Evolutionary conservation across 2,888 invertebrate genomes (phyloP), one percentile per base, ranked within the genome.

Genomic region (Pyrrhia umbra): DNA sequence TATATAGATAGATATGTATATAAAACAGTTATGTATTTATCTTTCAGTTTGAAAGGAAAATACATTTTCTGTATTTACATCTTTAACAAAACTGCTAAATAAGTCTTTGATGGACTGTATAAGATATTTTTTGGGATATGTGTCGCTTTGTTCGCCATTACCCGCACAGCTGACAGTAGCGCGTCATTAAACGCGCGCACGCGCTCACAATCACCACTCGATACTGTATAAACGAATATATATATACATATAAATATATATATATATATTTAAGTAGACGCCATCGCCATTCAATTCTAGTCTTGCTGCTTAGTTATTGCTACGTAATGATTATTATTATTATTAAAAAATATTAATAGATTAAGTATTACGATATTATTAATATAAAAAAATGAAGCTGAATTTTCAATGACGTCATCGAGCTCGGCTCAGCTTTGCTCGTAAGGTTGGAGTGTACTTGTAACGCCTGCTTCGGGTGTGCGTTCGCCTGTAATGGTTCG

Each of bases 271-370:
- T 88, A 86, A 81, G 87, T 92, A 92, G 92, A 88, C 87, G 92
- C 92, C 92, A 92, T 92, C 88, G 93, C 93, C 92, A 93, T 93
- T 86, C 87, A 85, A 90, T 85, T 94, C 93, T 94, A 94, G 94
- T 93, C 94, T 88, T 73, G 90, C 92, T 88, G 89, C 88, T 88
- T 92, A 92, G 91, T 85, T 82, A 69, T 77, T 83, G 88, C 86
- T 90, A 90, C 88, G 87, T 90, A 91, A 90, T 89, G 82, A 85
- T 86, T 84, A 86, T 83, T 81, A 81, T 76, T 75, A 77, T 68
- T 72, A 62, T 81, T 80, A 83, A 62, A 84, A 82, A 85, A 86
- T 85, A 85, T 87, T 87, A 84, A 72, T 88, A 88, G 84, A 46
- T 77, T 90, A 91, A 91, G 88, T 83, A 89, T 87, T 88, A 89